Evolutionary conservation across 2,888 invertebrate genomes (phyloP), one percentile per base, ranked within the genome.

Genomic region (Omphaloscelis lunosa): DNA sequence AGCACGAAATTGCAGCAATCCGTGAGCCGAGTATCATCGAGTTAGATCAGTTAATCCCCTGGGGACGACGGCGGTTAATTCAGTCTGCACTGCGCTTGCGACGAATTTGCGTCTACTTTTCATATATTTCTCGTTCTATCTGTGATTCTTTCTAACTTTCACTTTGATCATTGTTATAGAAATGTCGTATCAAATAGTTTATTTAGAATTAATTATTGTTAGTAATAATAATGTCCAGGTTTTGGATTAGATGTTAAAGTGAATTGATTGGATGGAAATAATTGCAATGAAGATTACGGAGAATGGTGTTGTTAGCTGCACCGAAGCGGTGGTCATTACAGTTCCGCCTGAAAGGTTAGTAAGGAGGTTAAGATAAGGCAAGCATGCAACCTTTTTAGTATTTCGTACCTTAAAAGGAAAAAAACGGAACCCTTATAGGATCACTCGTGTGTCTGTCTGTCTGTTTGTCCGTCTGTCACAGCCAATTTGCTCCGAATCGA

Each of bases 1-100:
- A 86, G 91, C 90, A 92, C 92, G 90, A 95, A 95, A 96, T 96
- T 95, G 95, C 93, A 90, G 95, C 95, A 95, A 95, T 95, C 93
- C 90, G 89, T 90, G 93, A 93, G 89, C 81, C 90, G 89, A 90
- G 93, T 91, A 91, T 93, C 94, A 94, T 93, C 92, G 92, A 94
- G 94, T 95, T 95, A 94, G 92, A 91, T 90, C 92, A 93, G 93
- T 93, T 92, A 91, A 92, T 92, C 93, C 92, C 92, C 90, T 90
- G 91, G 90, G 90, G 89, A 86, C 75, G 85, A 82, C 88, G 82
- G 80, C 87, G 80, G 86, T 70, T 89, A 90, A 90, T 89, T 90
- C 91, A 90, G 92, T 84, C 82, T 85, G 78, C 75, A 83, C 78
- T 89, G 93, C 92, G 93, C 89, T 88, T 89, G 93, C 90, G 91